Base-by-base conservation (phyloP, 2,888 invertebrate species). In the Mayetiola destructor region DNA sequence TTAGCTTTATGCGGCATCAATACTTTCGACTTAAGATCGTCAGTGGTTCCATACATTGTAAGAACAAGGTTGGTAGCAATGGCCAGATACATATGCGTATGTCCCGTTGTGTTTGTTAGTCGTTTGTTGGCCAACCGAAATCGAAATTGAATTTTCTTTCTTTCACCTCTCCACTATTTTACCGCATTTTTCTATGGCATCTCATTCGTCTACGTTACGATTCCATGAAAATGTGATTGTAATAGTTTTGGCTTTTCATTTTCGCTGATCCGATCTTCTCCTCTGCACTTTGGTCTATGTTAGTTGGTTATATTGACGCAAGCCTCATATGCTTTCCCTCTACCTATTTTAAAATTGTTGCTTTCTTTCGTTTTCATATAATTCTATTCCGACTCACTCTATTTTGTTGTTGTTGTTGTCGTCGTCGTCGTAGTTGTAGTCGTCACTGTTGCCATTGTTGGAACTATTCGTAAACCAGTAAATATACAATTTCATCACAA, bases 261-360 rank as follows among this genome's bases (percentile, higher is more conserved):
- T 54, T 54, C 32, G 18, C 12, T 14, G 4, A n/a, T 8, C 27
- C n/a, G 21, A 23, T 27, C 14, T 48, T 48, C 48, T 48, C 48
- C 48, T 48, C 27, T 48, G 27, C 48, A 27, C 16, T 14, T 27
- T 27, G 16, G 27, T n/a, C 56, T 35, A 57, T 56, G 56, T 18
- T 55, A 40, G 30, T 57, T 52, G 27, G 55, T 55, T 59, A 56
- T 59, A 48, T 57, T 52, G 53, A n/a, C n/a, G n/a, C n/a, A n/a
- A 8, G 39, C 20, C 16, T 48, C 42, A 4, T 23, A 23, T 42
- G 23, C 27, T 48, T 48, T 27, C 27, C 56, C 16, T 64, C 65
- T 65, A 67, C 70, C 69, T 70, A 71, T 48, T 48, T 42, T 42
- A 23, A 2, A 16, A 3, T 8, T 48, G 14, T 48, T 3, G 16